Base-by-base conservation (phyloP, 1,140 invertebrate species). In the Procambarus virginalis region DNA sequence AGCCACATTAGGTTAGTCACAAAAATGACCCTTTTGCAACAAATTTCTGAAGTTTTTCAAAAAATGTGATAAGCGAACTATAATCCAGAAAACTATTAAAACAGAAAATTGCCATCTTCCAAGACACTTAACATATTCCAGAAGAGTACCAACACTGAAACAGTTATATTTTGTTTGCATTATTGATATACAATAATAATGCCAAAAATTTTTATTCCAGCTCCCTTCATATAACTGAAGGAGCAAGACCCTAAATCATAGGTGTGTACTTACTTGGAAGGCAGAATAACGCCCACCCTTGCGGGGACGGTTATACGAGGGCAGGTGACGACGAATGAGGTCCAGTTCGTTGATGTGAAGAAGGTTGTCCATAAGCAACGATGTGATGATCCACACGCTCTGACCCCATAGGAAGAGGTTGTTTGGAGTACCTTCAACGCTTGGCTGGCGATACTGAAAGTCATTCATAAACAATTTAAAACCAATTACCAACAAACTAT, bases 271-370 rank as follows among this genome's bases (percentile, higher is more conserved):
- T 58, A 99, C 98, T 96, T 99, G 98, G 94, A 99, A 99, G 70
- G 98, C 98, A 0, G 98, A 99, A 94, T 99, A 99, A 89, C 98
- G 95, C 82, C 97, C 98, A 75, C 96, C 98, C 93, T 96, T 96
- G 77, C 97, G 94, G 0, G 99, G 99, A 81, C 99, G 95, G 94
- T 99, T 99, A 93, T 98, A 98, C 0, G 98, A 99, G 3, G 99
- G 98, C 84, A 99, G 95, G 95, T 99, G 99, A 73, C 99, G 95
- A 87, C 98, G 95, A 88, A 99, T 98, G 2, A 98, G 98, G 95
- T 99, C 99, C 76, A 99, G 94, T 94, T 99, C 99, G 93, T 98
- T 99, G 17, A 99, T 96, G 93, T 99, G 97, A 49, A 99, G 94
- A 22, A 99, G 94, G 60, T 97, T 96, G 81, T 97, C 97, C 46